Evolutionary conservation across 2,797 vertebrate species (phyloP), one percentile per base, ranked within the genome.

Genomic region (Enteromius trimaculatus): DNA sequence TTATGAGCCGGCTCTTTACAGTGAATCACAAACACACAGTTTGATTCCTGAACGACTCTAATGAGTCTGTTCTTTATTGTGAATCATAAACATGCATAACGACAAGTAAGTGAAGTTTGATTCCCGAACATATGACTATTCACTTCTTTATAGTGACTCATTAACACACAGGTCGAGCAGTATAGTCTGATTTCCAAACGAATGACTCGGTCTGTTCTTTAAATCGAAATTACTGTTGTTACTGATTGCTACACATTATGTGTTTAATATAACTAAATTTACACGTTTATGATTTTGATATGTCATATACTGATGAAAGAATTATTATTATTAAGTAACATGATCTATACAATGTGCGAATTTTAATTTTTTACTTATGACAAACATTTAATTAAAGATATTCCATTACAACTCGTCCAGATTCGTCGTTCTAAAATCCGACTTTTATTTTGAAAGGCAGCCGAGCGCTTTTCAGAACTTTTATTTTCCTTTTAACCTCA

Each of bases 361-460:
- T n/a, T n/a, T n/a, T n/a, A n/a, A n/a, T n/a, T n/a, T n/a, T n/a
- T n/a, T n/a, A n/a, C n/a, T n/a, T n/a, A n/a, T n/a, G 17, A 21
- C 3, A 66, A 66, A 31, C 7, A 34, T 34, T 9, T 65, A 7
- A 6, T 29, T 6, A 7, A 29, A 2, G 0, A 44, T 44, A 62
- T 29, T 5, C 1, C 13, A 7, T 3, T 6, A 23, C 14, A 29
- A 2, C 2, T 19, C 17, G 47, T 7, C 4, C 44, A 31, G 16
- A 34, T 51, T 26, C 8, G 21, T 8, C 68, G n/a, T 29, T 23
- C 0, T 17, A 11, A 39, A 19, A 8, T 42, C 4, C 13, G 21
- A 65, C 77, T 17, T 82, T 87, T 86, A 81, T 79, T 81, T 68
- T 84, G 39, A 84, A 83, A 69, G 19, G 6, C 42, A 16, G 4